Evolutionary conservation across 2,888 invertebrate genomes (phyloP), one percentile per base, ranked within the genome.

Genomic region (Parasteatoda lunata): DNA sequence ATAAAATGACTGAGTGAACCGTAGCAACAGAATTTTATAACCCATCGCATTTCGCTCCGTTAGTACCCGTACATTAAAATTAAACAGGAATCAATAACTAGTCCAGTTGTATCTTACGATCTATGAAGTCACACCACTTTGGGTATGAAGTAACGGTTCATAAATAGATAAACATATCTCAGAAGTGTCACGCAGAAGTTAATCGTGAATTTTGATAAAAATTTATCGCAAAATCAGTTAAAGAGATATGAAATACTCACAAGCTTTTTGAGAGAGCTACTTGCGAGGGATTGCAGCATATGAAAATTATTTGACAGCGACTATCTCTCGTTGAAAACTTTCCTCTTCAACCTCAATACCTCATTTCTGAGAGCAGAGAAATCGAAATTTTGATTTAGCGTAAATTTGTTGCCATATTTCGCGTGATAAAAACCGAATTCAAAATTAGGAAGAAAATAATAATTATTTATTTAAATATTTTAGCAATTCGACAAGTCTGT

Each of bases 21-120:
- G 30, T 84, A 84, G 83, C 83, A 84, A 84, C 83, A 77, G 71
- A 77, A 77, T 77, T 81, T 77, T 82, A 77, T 77, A 66, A 49
- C 52, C 52, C 51, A 15, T 54, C 13, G 71, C 78, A 72, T 72
- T 80, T 65, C 65, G 64, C 65, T 30, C 6, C 13, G 66, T 47
- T 7, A 75, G 65, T 84, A 84, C 83, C 71, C 68, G 77, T 84
- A 84, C 82, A 77, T 68, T 84, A 65, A 54, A 70, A 71, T 71
- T 71, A 47, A 47, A 72, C 71, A 52, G 77, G 70, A 84, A 84
- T 84, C 83, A 77, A 84, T 84, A 84, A 84, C 70, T 45, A 72
- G 65, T 65, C 65, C 65, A 64, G 51, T 30, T 80, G 71, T 77
- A 77, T 82, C 82, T 54, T 76, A 70, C 70, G 82, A 82, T 82